These are phyloP conservation scores for Hirtodrosophila alboralis DNA, from an alignment of 2,888 invertebrate genomes.

Conservation along the genomic window DNA sequence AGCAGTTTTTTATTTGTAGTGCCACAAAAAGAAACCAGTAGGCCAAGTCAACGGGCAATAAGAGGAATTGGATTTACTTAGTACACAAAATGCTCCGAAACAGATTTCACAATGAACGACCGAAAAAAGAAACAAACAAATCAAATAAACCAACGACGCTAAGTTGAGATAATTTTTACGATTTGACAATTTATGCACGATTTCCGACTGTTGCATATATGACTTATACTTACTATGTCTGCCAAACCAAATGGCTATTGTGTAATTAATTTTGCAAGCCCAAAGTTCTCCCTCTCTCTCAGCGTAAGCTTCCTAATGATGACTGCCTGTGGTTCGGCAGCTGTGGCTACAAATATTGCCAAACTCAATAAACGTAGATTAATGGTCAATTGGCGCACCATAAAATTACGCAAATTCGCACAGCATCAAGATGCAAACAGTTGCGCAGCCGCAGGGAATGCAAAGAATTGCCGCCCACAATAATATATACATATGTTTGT, in stretches of 20 bases:
- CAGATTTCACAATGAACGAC: conserved; percentile 70
- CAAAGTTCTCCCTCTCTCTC: conserved; percentile 73
- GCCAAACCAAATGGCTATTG: conserved; percentile 53
- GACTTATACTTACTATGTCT: conserved; percentile 16
- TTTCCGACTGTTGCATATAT: conserved; percentile 49
- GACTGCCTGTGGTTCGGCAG: conserved; percentile 63
- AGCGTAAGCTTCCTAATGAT: conserved; percentile 71
- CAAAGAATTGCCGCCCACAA: conserved; percentile 35
- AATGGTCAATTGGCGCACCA: conserved; percentile 49
- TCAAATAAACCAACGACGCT: conserved; percentile 52
- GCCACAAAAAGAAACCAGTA: conserved; percentile 30
- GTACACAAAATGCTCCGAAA: conserved; percentile 65
- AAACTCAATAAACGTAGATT: conserved; percentile 48
- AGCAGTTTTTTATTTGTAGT: conserved; percentile 45
- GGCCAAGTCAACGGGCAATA: conserved; percentile 31
- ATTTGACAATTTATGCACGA: conserved; percentile 81
- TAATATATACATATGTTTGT: conserved; percentile 4
- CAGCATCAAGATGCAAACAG: conserved; percentile 3
- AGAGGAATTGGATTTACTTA: conserved; percentile 49
- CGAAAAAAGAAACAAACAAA: conserved; percentile 16
- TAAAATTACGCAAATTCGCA: conserved; percentile 17
- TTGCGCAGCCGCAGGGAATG: conserved; percentile 2
- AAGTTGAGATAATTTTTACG: conserved; percentile 80
- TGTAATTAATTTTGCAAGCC: conserved; percentile 72
- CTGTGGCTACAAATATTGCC: conserved; percentile 49